Evolutionary conservation across 2,888 invertebrate species (phyloP).

Genomic region (Ormyrus thymus): DNA sequence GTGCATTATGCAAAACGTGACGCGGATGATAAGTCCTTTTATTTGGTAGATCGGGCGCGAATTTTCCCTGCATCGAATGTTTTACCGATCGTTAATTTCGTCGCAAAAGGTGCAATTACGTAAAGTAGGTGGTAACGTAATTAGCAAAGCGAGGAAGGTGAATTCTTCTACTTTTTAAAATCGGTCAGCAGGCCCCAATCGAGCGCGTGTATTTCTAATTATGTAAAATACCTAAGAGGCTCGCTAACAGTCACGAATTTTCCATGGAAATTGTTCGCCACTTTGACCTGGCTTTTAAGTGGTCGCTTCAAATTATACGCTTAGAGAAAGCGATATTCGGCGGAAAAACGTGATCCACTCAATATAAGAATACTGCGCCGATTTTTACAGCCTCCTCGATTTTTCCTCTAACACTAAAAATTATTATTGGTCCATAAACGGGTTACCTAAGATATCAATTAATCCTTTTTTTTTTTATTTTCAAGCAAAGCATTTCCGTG

Average conservation of each 20-base stretch:
- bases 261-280: constrained; percentile 38
- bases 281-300: constrained; percentile 28
- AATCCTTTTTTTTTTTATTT: too few species aligned
- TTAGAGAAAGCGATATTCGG: constrained; percentile 50
- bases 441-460: too few species aligned
- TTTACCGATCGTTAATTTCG: constrained; percentile 18
- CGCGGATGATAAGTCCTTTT: too few species aligned
- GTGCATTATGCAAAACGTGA: too few species aligned
- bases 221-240: constrained; percentile 38
- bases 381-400: constrained; percentile 5
- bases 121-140: constrained; percentile 33
- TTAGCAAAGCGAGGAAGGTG: constrained; percentile 24
- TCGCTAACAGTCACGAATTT: constrained; percentile 48
- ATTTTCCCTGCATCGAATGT: background rate
- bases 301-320: constrained; percentile 29
- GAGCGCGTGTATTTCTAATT: constrained; percentile 50
- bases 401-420: background rate
- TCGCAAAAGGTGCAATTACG: background rate
- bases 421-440: too few species aligned
- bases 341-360: constrained; percentile 52
- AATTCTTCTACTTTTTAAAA: constrained; percentile 40
- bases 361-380: background rate
- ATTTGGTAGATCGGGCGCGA: background rate
- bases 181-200: constrained; percentile 47
- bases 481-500: too few species aligned